Percentiles rank a stretch among this genome's conserved stretches.
Evolutionary conservation across 2,888 invertebrate genomes (phyloP).

Genomic region (Halictus quadricinctus): DNA sequence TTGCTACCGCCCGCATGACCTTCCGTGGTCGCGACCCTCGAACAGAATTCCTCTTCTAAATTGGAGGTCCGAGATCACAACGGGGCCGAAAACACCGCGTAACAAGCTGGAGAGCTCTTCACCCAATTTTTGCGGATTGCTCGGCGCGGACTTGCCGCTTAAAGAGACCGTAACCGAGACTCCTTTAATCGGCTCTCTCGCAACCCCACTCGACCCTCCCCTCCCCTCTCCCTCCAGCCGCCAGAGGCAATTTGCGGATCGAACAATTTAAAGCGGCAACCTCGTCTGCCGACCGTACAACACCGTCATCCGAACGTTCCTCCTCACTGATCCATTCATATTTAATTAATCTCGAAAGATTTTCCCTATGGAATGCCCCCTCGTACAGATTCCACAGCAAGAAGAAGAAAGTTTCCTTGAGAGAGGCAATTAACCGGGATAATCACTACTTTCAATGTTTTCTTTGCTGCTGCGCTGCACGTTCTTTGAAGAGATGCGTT

Average conservation of each 20-base stretch:
- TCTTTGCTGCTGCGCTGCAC: not conserved
- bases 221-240: not conserved
- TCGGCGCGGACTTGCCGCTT: slow-evolving; percentile 13
- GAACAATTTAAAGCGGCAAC: slow-evolving; percentile 6
- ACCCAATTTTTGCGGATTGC: slow-evolving; percentile 28
- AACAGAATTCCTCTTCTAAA: slow-evolving; percentile 15
- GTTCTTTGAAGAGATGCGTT: not conserved
- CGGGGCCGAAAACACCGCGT: slow-evolving; percentile 38
- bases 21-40: slow-evolving; percentile 15
- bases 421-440: not conserved
- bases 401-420: not conserved
- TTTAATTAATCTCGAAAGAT: not conserved
- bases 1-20: not conserved
- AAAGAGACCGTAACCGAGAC: slow-evolving; percentile 40
- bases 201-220: slow-evolving; percentile 16
- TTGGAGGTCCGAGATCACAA: slow-evolving; percentile 41
- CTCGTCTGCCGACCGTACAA: not conserved
- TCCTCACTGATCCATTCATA: not conserved
- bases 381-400: not conserved
- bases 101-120: slow-evolving; percentile 39
- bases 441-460: not conserved
- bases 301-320: not conserved
- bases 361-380: not conserved
- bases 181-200: slow-evolving; percentile 41
- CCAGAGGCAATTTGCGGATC: slow-evolving; percentile 39